These are phyloP conservation scores for Eufriesea mexicana DNA, from an alignment of 1,140 invertebrate genomes.

Conservation along the genomic window DNA sequence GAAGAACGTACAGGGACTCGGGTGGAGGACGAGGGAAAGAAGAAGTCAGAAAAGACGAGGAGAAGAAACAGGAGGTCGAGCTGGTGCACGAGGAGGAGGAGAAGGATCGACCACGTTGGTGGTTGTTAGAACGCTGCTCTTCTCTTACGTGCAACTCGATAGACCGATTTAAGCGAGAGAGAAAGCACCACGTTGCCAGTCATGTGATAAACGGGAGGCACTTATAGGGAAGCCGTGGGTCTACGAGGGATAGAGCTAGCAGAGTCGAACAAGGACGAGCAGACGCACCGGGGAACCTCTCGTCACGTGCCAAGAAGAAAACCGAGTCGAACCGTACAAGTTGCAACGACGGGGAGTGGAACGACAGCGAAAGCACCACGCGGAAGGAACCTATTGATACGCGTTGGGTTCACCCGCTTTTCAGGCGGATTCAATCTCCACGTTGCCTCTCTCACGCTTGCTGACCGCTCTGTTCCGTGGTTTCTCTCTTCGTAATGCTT, in stretches of 20 bases:
- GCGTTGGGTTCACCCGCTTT: slow-evolving; percentile 12
- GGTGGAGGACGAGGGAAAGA: not conserved
- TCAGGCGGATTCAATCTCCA: slow-evolving; percentile 6
- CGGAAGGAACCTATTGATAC: slow-evolving; percentile 41
- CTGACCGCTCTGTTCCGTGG: not conserved
- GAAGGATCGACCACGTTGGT: not conserved
- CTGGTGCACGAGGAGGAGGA: too few species aligned
- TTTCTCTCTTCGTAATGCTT: not conserved
- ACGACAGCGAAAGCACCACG: slow-evolving; percentile 43
- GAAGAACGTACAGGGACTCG: not conserved
- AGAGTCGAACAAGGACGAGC: not conserved
- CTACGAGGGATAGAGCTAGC: not conserved
- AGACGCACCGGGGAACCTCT: not conserved
- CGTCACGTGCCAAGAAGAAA: slow-evolving; percentile 23
- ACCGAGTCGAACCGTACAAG: not conserved
- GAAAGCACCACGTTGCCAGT: slow-evolving; percentile 2
- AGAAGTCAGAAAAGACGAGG: not conserved
- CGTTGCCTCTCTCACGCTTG: not conserved
- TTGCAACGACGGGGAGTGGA: slow-evolving; percentile 14
- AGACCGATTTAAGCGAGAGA: slow-evolving; percentile 15
- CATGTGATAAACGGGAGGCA: slow-evolving; percentile 13
- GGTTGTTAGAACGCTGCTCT: not conserved
- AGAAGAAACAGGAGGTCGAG: too few species aligned
- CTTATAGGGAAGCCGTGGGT: not conserved
- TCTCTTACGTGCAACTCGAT: not conserved